These are phyloP conservation scores for Helicolenus hilgendorfi DNA, from an alignment of 2,797 vertebrate species.

Conservation along the genomic window DNA sequence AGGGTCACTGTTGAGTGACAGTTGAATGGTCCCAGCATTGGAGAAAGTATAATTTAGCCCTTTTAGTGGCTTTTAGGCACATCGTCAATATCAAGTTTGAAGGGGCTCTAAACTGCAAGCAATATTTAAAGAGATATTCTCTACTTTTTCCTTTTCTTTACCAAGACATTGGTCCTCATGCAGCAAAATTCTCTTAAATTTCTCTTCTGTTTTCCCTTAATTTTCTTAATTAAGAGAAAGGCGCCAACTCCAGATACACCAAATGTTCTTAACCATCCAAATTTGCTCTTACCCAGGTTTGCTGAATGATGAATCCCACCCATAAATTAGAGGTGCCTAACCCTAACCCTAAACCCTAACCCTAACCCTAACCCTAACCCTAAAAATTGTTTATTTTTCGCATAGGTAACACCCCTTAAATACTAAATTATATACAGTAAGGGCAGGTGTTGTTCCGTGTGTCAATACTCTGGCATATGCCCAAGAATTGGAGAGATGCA, in stretches of 20 bases:
- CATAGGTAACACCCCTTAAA: not conserved
- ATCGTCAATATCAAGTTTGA: not conserved
- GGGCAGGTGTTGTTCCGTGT: not conserved
- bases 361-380: no score
- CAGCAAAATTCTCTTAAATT: rapidly evolving
- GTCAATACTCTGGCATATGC: not conserved
- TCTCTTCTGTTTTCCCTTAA: not conserved
- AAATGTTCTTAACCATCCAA: no score
- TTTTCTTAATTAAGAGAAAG: no score
- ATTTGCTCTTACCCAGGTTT: no score
- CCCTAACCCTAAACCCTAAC: no score
- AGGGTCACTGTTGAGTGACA: not conserved
- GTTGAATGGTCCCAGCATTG: not conserved
- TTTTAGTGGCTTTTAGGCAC: not conserved
- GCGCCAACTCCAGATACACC: no score
- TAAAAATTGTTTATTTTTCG: no score
- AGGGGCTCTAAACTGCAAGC: not conserved
- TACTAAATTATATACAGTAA: not conserved
- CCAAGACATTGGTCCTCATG: not conserved
- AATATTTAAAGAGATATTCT: not conserved
- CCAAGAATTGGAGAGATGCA: not conserved
- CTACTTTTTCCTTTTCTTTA: not conserved
- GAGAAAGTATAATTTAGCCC: not conserved
- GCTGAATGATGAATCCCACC: not conserved
- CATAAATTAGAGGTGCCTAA: no score